phyloP scores from a whole-genome alignment of 2,888 invertebrate genomes.

The Oscheius sp. region DNA sequence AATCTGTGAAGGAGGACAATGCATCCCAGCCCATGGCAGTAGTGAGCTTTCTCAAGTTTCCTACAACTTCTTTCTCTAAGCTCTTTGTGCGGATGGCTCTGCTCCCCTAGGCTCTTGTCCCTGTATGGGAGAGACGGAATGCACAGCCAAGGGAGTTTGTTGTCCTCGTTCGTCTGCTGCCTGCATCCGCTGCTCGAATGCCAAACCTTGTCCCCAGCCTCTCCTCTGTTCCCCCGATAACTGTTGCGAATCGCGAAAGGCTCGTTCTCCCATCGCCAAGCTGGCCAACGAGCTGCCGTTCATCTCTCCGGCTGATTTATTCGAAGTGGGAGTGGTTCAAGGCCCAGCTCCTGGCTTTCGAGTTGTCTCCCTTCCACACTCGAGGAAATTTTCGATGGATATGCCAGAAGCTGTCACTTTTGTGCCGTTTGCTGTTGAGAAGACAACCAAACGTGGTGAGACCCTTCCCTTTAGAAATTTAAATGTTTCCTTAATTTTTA shows the following conservation, averaged over 20 bases:
- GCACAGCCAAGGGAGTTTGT: slow-evolving; percentile 50
- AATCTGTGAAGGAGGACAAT: slow-evolving; percentile 40
- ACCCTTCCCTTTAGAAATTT: too few relatives aligned
- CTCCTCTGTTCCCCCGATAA: slow-evolving; percentile 39
- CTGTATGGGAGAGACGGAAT: slow-evolving; percentile 38
- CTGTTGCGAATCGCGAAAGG: slow-evolving; percentile 44
- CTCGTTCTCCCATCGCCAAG: slow-evolving; percentile 34
- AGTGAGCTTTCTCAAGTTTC: slow-evolving; percentile 33
- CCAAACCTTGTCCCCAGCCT: slow-evolving; percentile 44
- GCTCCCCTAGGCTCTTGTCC: slow-evolving; percentile 47
- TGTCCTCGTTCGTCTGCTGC: slow-evolving; percentile 36
- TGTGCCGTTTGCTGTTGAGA: neutral
- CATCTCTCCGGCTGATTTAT: slow-evolving; percentile 32
- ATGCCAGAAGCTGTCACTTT: neutral
- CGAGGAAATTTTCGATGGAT: neutral
- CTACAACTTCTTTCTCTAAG: slow-evolving; percentile 22
- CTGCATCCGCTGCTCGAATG: slow-evolving; percentile 44
- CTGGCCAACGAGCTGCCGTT: slow-evolving; percentile 15
- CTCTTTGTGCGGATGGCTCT: slow-evolving; percentile 49
- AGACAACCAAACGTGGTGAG: neutral
- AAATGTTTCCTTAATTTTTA: too few relatives aligned
- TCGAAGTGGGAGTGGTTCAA: slow-evolving; percentile 35
- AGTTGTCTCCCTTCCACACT: slow-evolving; percentile 12
- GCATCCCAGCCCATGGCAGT: slow-evolving; percentile 42
- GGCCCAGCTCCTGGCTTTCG: slow-evolving; percentile 22